A percentile compares a stretch with the other conserved stretches of the same genome.
Evolutionary conservation across 2,113 vertebrate genomes (phyloP).

Genomic region (Periophthalmodon schlosseri): DNA sequence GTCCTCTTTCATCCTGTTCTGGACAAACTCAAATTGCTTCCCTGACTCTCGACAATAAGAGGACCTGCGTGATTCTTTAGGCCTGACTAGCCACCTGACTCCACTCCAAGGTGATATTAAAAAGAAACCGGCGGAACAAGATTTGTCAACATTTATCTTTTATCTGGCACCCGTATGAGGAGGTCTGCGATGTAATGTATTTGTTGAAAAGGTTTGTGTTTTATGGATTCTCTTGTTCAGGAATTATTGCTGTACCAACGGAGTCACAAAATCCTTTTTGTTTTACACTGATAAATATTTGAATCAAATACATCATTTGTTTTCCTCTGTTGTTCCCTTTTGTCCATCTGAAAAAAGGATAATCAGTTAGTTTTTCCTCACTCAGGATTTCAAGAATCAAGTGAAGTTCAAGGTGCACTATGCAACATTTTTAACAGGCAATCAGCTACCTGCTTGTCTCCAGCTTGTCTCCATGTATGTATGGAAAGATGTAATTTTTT

Average conservation of each 20-base stretch:
- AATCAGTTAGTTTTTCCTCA: too few relatives aligned
- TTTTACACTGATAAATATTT: background rate
- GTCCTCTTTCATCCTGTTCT: slow-evolving; percentile 22
- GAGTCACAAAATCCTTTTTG: background rate
- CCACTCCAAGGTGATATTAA: slow-evolving; percentile 59
- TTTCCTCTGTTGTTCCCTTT: background rate
- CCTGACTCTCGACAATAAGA: slow-evolving; percentile 52
- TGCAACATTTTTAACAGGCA: too few relatives aligned
- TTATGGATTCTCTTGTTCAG: slow-evolving; percentile 6
- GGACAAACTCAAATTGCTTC: slow-evolving; percentile 44
- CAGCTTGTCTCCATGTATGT: too few relatives aligned
- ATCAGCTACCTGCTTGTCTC: too few relatives aligned
- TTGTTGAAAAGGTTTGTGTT: slow-evolving; percentile 31
- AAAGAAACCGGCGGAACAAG: slow-evolving; percentile 48
- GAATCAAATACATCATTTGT: background rate
- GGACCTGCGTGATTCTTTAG: slow-evolving; percentile 54
- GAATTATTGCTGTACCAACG: background rate
- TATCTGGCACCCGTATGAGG: background rate
- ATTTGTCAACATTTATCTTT: slow-evolving; percentile 46
- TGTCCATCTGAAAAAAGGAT: background rate
- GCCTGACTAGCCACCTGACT: slow-evolving; percentile 56
- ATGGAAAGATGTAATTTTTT: too few relatives aligned
- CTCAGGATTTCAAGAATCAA: too few relatives aligned
- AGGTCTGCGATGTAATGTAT: background rate
- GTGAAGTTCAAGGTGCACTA: too few relatives aligned